Conservation (phyloP, 2,888 invertebrate genomes). For the Strigamia maritima region DNA sequence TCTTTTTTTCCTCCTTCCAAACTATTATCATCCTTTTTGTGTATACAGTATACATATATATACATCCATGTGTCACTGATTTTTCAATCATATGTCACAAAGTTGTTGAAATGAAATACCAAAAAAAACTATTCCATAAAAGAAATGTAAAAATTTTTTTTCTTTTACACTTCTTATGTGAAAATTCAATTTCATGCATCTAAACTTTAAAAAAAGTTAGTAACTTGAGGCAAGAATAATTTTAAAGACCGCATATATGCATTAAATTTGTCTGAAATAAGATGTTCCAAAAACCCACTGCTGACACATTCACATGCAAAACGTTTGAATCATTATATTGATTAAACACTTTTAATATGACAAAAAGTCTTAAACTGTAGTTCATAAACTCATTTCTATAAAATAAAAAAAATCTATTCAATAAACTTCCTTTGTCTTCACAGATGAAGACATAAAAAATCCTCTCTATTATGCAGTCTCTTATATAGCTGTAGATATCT, state of each 20-base stretch:
- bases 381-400: not conserved
- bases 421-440: constrained; percentile 15
- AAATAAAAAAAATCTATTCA: not conserved
- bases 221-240: not conserved
- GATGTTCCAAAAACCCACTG: not conserved
- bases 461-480: constrained; percentile 15
- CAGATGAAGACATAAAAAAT: constrained; percentile 2
- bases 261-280: not conserved
- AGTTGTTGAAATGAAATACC: constrained; percentile 22
- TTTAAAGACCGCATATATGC: not conserved
- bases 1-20: not conserved
- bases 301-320: not conserved
- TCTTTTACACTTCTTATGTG: not conserved
- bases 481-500: constrained; percentile 20
- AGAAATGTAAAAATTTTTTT: not conserved
- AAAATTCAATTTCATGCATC: constrained; percentile 11
- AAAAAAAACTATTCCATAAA: not conserved
- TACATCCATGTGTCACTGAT: not conserved
- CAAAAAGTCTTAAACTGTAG: not conserved
- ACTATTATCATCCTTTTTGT: not conserved
- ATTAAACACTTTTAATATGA: not conserved
- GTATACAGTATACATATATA: not conserved
- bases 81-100: constrained; percentile 26
- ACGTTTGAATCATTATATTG: not conserved
- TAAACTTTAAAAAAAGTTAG: not conserved